Percentiles rank a stretch among this genome's conserved stretches.
Conservation (phyloP, 2,797 vertebrate species). For the Sebastolobus altivelis region DNA sequence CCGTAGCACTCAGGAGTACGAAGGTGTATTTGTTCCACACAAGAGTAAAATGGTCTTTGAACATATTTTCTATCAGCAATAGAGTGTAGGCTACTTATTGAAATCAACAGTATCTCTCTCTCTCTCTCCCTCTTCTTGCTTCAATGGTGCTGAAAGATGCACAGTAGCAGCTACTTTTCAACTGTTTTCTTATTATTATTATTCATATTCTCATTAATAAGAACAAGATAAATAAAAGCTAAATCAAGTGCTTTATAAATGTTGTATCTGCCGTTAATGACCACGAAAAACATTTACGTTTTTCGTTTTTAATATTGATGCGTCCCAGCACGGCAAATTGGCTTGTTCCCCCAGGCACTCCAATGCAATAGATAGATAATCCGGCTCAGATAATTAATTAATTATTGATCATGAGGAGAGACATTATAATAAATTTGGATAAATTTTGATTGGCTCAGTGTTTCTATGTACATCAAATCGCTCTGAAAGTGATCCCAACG, state of each 20-base stretch:
- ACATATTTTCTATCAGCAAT: not conserved
- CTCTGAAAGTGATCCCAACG: not conserved
- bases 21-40: not conserved
- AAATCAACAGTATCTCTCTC: not conserved
- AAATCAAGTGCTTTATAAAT: not conserved
- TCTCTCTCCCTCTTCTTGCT: not conserved
- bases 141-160: not conserved
- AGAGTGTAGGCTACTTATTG: not conserved
- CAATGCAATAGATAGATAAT: too few species aligned
- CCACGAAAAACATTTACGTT: not conserved
- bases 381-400: too few species aligned
- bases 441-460: too few species aligned
- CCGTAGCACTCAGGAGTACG: not conserved
- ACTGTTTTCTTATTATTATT: not conserved
- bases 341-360: rapidly evolving
- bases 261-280: not conserved
- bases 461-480: not conserved
- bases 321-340: rapidly evolving
- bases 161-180: not conserved
- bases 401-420: too few species aligned
- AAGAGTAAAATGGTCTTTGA: not conserved
- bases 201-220: not conserved
- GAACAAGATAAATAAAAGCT: not conserved
- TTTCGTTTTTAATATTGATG: rapidly evolving
- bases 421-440: too few species aligned